Evolutionary conservation across 2,888 invertebrate genomes (phyloP), one percentile per base, ranked within the genome.

Genomic region (Idaea biselata): DNA sequence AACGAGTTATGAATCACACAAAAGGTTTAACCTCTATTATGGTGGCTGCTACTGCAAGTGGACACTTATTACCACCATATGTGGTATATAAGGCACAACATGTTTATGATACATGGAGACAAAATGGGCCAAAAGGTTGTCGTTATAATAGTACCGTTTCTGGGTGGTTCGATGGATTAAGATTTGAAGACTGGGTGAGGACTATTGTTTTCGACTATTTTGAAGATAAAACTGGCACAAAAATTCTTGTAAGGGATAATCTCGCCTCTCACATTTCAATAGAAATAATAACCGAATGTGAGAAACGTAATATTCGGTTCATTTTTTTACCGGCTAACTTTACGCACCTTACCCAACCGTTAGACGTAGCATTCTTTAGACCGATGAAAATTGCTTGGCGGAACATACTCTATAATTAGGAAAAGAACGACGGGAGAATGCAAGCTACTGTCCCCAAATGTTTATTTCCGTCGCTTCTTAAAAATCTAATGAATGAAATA

Each of bases 81-180:
- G 80, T 87, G 6, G 82, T 86, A 0, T 88, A 88, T 68, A 90
- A 88, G 71, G 73, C 84, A 1, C 71, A 73, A 62, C 61, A 83
- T 63, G 55, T 88, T n/a, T 85, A 79, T 70, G 66, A 77, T 56
- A 76, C 80, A 8, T 91, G 89, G 88, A 77, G 72, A 6, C 68
- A 71, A 68, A 78, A 79, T 59, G 89, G 88, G 8, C 86, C 85
- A 17, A 16, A 60, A 63, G 72, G 76, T 58, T 58, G 77, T 62
- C 53, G 82, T 16, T 89, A 84, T 65, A 88, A 83, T 70, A 58
- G 67, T 3, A 74, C 79, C 4, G 68, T 73, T 64, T 76, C 73
- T 60, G 88, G 83, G 11, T 53, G 81, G 83, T 79, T 83, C 65
- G 83, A 82, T 69, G 44, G 63, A 6, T 64, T 31, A 8, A 72